Base-by-base conservation (phyloP, 2,797 vertebrate species). In the Myotis daubentonii region DNA sequence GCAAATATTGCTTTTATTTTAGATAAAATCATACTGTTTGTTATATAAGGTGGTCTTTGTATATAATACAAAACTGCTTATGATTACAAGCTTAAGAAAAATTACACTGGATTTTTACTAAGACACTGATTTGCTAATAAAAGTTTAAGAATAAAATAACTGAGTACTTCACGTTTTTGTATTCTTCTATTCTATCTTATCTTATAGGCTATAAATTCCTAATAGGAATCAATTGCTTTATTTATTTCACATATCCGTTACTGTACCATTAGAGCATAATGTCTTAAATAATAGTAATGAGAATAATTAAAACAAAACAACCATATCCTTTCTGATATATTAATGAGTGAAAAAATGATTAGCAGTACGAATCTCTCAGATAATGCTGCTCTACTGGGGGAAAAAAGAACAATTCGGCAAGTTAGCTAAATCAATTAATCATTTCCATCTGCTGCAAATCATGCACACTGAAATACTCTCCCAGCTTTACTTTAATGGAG, bases 381-480 rank as follows among this genome's bases (percentile, higher is more conserved):
- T 17, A 83, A 84, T 4, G 9, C 41, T 84, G 41, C 51, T 87
- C 15, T 62, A 94, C 92, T 0, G 78, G 94, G 94, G 62, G 51
- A 65, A 80, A 72, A 93, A 60, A 92, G 89, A 94, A 94, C 44
- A 84, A 95, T 89, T 83, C 82, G 89, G 96, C 95, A 97, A 95
- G 25, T 60, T 30, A 68, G 93, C 66, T 17, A 65, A 97, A 90
- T 10, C 38, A 95, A 94, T 97, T 95, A 79, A 85, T 98, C 95
- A 95, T 80, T 96, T 96, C 89, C 91, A 92, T 95, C 96, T 97
- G 95, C 95, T 95, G 78, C 87, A 96, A 94, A 83, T 38, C 94
- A 92, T 15, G 84, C 91, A 83, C 41, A 65, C n/a, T 65, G 70
- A 93, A 91, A 94, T 80, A 82, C 76, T 80, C 68, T 92, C 75